Percentiles rank a stretch among this genome's conserved stretches.
Evolutionary conservation across 2,113 vertebrate genomes (phyloP).

Genomic region (Hippocampus barbouri): DNA sequence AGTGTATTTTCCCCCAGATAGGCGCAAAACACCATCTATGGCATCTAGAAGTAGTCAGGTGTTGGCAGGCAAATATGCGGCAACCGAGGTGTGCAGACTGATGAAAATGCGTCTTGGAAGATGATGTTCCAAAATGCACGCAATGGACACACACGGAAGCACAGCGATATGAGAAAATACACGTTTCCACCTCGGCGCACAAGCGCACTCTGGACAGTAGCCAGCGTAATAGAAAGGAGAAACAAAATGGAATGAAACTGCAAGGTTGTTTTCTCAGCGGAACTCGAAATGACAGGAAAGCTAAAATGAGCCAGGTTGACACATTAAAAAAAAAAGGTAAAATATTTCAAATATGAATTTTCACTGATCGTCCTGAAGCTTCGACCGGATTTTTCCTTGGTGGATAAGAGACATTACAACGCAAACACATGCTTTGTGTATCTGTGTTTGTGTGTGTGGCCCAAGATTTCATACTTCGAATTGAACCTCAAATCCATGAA

Average conservation of each 20-base stretch:
- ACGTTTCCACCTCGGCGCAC: conserved; percentile 8
- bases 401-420: neutral
- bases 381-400: neutral
- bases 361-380: neutral
- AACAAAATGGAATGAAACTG: conserved; percentile 42
- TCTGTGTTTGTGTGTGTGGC: neutral
- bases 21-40: conserved; percentile 37
- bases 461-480: neutral
- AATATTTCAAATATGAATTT: neutral
- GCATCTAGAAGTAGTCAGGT: conserved; percentile 32
- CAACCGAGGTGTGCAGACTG: conserved; percentile 16
- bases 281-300: conserved; percentile 38
- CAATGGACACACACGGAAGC: conserved; percentile 23
- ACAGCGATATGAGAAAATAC: conserved; percentile 45
- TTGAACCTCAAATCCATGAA: neutral
- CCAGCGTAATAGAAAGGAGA: conserved; percentile 39
- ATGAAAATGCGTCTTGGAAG: conserved; percentile 23
- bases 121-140: conserved; percentile 35
- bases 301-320: conserved; percentile 42
- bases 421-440: neutral
- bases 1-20: conserved; percentile 55
- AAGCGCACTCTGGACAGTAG: neutral
- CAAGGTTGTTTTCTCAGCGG: conserved; percentile 36
- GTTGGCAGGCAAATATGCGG: conserved; percentile 21
- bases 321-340: neutral